Percentiles rank a stretch among this genome's conserved stretches.
Conservation (phyloP, 1,140 invertebrate species). For the Mycetomoellerius zeteki region DNA sequence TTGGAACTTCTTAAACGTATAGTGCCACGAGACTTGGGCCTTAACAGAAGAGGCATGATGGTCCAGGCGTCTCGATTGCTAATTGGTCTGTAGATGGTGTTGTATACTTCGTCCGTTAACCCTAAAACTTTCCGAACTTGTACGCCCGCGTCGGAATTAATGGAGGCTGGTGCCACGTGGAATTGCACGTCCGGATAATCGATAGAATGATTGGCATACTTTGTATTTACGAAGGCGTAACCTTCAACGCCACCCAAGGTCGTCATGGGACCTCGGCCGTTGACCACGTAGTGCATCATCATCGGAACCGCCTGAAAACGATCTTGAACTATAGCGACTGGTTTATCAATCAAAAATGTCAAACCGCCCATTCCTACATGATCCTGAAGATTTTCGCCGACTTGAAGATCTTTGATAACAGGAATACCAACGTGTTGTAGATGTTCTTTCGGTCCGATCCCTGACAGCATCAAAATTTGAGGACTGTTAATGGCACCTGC, state of each 20-base stretch:
- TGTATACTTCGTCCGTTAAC: constrained; percentile 93
- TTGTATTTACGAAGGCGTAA: constrained; percentile 94
- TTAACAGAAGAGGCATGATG: constrained; percentile 93
- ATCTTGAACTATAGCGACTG: constrained; percentile 92
- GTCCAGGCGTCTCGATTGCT: constrained; percentile 93
- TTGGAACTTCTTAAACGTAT: constrained; percentile 92
- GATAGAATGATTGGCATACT: constrained; percentile 91
- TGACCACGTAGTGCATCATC: constrained; percentile 93
- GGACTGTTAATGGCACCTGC: constrained; percentile 94
- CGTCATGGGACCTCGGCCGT: constrained; percentile 94
- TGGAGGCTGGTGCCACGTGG: constrained; percentile 95
- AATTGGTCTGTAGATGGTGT: constrained; percentile 92
- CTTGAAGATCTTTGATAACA: constrained; percentile 91
- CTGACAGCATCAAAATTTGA: constrained; percentile 95
- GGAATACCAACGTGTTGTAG: constrained; percentile 91
- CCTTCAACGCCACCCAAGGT: constrained; percentile 94
- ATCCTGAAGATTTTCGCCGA: constrained; percentile 93
- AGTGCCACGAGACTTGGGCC: constrained; percentile 93
- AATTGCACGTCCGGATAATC: constrained; percentile 95
- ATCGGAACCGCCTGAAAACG: constrained; percentile 91
- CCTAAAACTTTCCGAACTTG: constrained; percentile 93
- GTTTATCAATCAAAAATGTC: constrained; percentile 92
- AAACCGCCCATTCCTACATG: constrained; percentile 94
- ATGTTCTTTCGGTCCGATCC: constrained; percentile 93
- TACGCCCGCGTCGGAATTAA: constrained; percentile 92